Base-by-base conservation (phyloP, 2,113 vertebrate genomes). In the Procapra przewalskii region DNA sequence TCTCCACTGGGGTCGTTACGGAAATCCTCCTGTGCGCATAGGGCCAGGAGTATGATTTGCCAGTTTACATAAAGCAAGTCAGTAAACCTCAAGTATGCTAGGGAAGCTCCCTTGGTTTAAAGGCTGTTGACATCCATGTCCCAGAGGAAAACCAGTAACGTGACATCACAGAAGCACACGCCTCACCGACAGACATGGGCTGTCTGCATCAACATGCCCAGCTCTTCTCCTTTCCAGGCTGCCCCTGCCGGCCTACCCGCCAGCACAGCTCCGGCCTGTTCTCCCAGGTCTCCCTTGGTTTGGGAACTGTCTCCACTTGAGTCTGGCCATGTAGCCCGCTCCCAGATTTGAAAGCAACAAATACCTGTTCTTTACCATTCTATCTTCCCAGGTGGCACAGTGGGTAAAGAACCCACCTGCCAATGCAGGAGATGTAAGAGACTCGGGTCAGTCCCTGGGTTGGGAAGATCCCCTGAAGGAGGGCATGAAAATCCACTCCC, bases 221-320 rank as follows among this genome's bases (percentile, higher is more conserved):
- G 45, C 1, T 16, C 25, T 54, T 45, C 11, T 0, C 9, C 6
- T 29, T 27, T 67, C 23, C 6, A 23, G 23, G 23, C 1, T 0
- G 2, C 3, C 4, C 14, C 5, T 45, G 43, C 54, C 3, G 0
- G n/a, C 81, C 52, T 55, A 4, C 3, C 81, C 0, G 0, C 0
- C 6, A 55, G 23, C n/a, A 27, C 52, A 27, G 27, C 81, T 83
- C 33, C n/a, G 5, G 21, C n/a, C 17, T 6, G 6, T 10, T 21
- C 57, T 77, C 1, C 3, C 5, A 21, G 25, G 36, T 29, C 64
- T 23, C 16, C 17, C 29, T 45, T 0, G 36, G 25, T 90, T 27
- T 71, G 0, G 33, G 10, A 52, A 77, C 14, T 64, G 36, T 23
- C 82, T 85, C 57, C 33, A 19, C 7, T 48, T 84, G 33, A 16